These are phyloP conservation scores for Miniopterus natalensis DNA, from an alignment of 2,113 vertebrate genomes.

Conservation along the genomic window DNA sequence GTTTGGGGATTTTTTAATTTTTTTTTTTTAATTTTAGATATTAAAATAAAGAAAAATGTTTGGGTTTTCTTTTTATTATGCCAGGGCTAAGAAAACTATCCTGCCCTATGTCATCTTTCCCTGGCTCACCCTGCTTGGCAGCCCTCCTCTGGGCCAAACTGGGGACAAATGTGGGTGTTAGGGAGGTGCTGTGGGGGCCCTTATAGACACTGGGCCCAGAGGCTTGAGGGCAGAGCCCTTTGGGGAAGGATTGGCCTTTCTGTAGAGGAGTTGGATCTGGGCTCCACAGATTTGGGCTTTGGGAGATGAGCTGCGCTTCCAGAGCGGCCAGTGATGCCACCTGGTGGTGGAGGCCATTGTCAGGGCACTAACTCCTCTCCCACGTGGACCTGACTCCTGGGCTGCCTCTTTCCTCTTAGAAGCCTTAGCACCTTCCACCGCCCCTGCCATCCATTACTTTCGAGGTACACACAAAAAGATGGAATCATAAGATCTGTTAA, in stretches of 20 bases:
- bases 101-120: not conserved
- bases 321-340: slow-evolving; percentile 51
- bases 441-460: not conserved
- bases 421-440: not conserved
- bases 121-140: not conserved
- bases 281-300: not conserved
- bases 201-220: accelerated
- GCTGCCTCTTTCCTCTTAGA: not conserved
- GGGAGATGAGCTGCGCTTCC: accelerated
- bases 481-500: not conserved
- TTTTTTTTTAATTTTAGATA: slow-evolving; percentile 74
- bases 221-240: not conserved
- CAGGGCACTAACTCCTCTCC: not conserved
- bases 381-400: accelerated
- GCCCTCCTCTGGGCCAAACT: not conserved
- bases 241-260: not conserved
- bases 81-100: slow-evolving; percentile 66
- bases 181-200: accelerated
- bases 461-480: not conserved
- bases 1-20: slow-evolving; percentile 44
- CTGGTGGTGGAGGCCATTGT: slow-evolving; percentile 59
- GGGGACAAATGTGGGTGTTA: not conserved
- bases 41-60: slow-evolving; percentile 67
- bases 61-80: slow-evolving; percentile 81
- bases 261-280: too few species aligned